Base-by-base conservation (phyloP, 1,140 invertebrate genomes). In the Zeugodacus cucurbitae region DNA sequence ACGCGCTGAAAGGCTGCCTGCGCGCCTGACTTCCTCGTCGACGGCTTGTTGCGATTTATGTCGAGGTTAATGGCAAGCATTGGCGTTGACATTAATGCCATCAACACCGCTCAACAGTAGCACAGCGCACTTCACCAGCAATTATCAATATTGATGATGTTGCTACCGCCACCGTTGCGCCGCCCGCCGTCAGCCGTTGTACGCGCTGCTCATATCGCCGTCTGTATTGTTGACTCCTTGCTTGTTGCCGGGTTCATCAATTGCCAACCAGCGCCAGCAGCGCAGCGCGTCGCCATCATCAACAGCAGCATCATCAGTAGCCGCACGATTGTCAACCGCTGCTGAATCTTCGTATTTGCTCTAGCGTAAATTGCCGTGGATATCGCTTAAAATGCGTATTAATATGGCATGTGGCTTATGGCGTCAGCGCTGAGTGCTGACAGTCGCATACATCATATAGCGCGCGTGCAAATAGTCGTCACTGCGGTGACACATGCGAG, bases 101-200 rank as follows among this genome's bases (percentile, higher is more conserved):
- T 82, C 74, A 82, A 82, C 74, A 82, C 74, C 11, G 41, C 34
- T 44, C 41, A 37, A 10, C 3, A 20, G 34, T 32, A 17, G 62
- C 26, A n/a, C n/a, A n/a, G 62, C 62, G 14, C 48, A 67, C 22
- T 62, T 62, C 34, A 20, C 67, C 67, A 82, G 22, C 74, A 82
- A 82, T 82, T 82, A 82, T 82, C 74, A 82, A 48, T 82, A 82
- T 82, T 82, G 74, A 82, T 82, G 74, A 82, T 82, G 74, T 54
- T 48, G 70, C n/a, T 7, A 22, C 8, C 26, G 34, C 26, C 22
- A 26, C 1, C 22, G 37, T 3, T 26, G 59, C 32, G n/a, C 22
- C 14, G 8, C 3, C 11, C 17, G 64, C 64, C 64, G 29, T 29
- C 7, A 64, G 59, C 10, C 29, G 32, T 3, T 41, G 17, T 74